Percentiles rank a stretch among this genome's conserved stretches.
Evolutionary conservation across 2,888 invertebrate species (phyloP).

Genomic region (Brachypterus glaber): DNA sequence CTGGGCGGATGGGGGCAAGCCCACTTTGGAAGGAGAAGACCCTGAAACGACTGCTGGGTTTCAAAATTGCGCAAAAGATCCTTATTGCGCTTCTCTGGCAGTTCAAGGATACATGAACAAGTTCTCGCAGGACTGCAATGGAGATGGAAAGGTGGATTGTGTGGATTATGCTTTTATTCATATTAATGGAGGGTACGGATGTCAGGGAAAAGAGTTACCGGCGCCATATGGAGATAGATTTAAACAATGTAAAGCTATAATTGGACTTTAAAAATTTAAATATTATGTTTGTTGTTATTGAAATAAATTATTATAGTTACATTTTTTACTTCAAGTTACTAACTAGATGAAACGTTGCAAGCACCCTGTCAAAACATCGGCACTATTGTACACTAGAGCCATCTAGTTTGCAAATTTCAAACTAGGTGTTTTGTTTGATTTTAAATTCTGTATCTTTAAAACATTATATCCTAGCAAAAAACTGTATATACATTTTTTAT

Average conservation of each 20-base stretch:
- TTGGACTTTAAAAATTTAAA: too few relatives aligned
- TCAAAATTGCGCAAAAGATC: conserved; percentile 56
- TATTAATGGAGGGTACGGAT: conserved; percentile 61
- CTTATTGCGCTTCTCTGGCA: conserved; percentile 57
- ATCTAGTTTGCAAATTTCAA: too few relatives aligned
- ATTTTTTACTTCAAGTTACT: too few relatives aligned
- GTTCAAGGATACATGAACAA: conserved; percentile 66
- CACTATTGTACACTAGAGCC: too few relatives aligned
- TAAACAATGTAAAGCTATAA: conserved; percentile 46
- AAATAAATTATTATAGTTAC: too few relatives aligned
- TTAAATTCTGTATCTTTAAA: too few relatives aligned
- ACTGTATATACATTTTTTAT: too few relatives aligned
- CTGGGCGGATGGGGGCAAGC: conserved; percentile 67
- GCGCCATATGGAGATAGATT: conserved; percentile 48
- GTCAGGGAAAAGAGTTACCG: conserved; percentile 45
- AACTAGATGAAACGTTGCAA: too few relatives aligned
- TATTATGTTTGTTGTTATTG: too few relatives aligned
- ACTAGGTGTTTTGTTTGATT: too few relatives aligned
- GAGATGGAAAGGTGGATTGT: conserved; percentile 60
- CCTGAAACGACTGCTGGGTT: conserved; percentile 49
- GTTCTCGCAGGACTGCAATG: conserved; percentile 64
- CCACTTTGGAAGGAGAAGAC: conserved; percentile 45
- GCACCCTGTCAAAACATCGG: too few relatives aligned
- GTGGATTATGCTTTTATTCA: conserved; percentile 70
- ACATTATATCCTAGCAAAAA: too few relatives aligned